phyloP scores from a whole-genome alignment of 2,797 vertebrate genomes.

The Aratinga solstitialis region DNA sequence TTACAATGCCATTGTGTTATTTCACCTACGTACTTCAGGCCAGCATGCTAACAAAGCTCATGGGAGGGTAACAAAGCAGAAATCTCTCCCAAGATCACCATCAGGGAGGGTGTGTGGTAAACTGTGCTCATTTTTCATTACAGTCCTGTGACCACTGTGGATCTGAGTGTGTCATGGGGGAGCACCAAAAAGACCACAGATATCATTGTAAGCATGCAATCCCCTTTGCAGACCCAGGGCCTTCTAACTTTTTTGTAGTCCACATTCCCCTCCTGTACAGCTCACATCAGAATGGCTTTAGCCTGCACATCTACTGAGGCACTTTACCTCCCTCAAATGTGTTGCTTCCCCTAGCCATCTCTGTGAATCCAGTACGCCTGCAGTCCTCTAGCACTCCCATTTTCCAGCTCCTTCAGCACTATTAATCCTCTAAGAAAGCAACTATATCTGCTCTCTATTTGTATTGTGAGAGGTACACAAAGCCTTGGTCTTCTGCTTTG shows the following conservation, averaged over 20 bases:
- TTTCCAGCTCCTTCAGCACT: neutral
- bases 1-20: neutral
- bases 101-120: neutral
- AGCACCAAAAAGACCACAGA: neutral
- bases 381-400: neutral
- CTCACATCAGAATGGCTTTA: neutral
- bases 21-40: neutral
- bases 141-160: neutral
- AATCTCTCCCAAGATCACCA: neutral
- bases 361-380: neutral
- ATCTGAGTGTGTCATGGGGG: neutral
- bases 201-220: neutral
- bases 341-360: neutral
- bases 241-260: neutral
- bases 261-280: neutral
- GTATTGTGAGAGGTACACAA: neutral
- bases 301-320: neutral
- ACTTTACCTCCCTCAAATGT: neutral
- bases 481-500: neutral
- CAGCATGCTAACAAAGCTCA: neutral
- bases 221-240: neutral
- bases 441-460: neutral
- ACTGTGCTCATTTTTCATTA: accelerated
- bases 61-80: neutral
- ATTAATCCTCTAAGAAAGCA: neutral